Base-by-base conservation (phyloP, 2,113 vertebrate genomes). In the Rhinolophus ferrumequinum region DNA sequence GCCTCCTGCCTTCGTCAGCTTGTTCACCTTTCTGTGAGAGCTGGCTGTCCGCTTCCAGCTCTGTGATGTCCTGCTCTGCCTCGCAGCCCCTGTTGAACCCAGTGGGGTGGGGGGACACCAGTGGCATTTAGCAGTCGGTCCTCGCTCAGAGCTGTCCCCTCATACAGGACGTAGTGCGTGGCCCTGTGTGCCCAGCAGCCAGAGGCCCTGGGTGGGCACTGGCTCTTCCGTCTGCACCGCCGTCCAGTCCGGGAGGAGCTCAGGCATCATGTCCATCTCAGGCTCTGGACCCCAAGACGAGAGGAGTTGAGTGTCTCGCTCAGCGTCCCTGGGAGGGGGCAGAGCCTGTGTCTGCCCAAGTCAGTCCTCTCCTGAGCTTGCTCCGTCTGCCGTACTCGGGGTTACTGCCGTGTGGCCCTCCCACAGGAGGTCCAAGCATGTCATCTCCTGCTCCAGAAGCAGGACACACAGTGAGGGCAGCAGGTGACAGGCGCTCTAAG, bases 301-400 rank as follows among this genome's bases (percentile, higher is more conserved):
- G n/a, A 54, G 44, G 16, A 38, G 3, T 13, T 12, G 60, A n/a
- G 62, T 24, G 33, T 8, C 72, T 12, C 30, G 16, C 75, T 58
- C 50, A 60, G 72, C 19, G 33, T 60, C 83, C 44, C 75, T 21
- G 3, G 9, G 8, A 22, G 16, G 22, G 18, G 60, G 47, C 30
- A 11, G 30, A 56, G 38, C 72, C 60, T 18, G 16, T 4, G 1
- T 28, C 30, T 0, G 2, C 12, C 41, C 33, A 2, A 60, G 12
- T 5, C 70, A 4, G 2, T 35, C 5, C 14, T 2, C 67, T 19
- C 24, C 76, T 79, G 50, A 22, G 18, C 13, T 7, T 62, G 54
- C 13, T 28, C 8, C 5, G 0, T 7, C 60, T 35, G 28, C 47
- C 35, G 1, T 2, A 2, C 26, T 0, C 8, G n/a, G 66, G 41